Evolutionary conservation across 2,797 vertebrate species (phyloP), one percentile per base, ranked within the genome.

Genomic region (Malurus splendens): DNA sequence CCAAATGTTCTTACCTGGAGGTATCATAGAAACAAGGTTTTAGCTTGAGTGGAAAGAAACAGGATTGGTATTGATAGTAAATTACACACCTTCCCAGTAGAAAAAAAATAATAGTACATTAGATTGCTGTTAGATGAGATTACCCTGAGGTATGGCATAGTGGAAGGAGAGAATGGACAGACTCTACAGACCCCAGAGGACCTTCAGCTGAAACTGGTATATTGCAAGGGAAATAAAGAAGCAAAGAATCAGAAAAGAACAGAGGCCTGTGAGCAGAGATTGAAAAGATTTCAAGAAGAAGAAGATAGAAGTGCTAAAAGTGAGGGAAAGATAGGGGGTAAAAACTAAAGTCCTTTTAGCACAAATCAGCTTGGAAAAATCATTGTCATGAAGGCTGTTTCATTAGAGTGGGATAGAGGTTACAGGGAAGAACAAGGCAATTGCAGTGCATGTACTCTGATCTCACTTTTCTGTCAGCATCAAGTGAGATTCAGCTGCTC

Each of bases 31-130:
- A 89, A 89, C 61, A 72, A 72, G 27, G 7, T 42, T 89, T 92
- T 79, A 71, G 24, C 23, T 47, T 67, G 39, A 90, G 30, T 3
- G 4, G 72, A 82, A 82, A 25, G 59, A 86, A 92, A 65, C 24
- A 59, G 62, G 71, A 83, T 71, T 86, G 86, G 14, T 86, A 92
- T 71, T 92, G 92, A 92, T 67, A 86, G 73, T 27, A 88, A 93
- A 89, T 87, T 66, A 62, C 87, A 83, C 2, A 19, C 17, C 36
- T 84, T 82, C 65, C 57, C 39, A 71, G 78, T 14, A 89, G 54
- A 62, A 86, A 90, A 36, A 36, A 67, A 81, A 65, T 79, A 72
- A 55, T 10, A 48, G 56, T 60, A 87, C 74, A 91, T 74, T 84
- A 90, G 54, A 80, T 89, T 71, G 57, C 61, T 92, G 65, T 74